Percentiles rank a stretch among this genome's conserved stretches.
phyloP scores from a whole-genome alignment of 1,140 invertebrate species.

The Telenomus remus region DNA sequence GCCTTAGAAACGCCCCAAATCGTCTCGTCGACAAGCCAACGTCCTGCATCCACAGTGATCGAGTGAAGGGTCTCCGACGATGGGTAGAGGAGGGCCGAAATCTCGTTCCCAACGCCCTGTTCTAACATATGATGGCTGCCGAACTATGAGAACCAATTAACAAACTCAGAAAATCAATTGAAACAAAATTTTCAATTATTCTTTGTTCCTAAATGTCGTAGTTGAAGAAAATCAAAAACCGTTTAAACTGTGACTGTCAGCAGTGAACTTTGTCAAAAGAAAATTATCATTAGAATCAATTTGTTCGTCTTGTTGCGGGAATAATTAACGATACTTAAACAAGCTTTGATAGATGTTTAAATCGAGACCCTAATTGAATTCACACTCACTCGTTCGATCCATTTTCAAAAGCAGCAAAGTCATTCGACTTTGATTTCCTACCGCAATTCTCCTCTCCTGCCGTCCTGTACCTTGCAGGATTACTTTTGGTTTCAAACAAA shows the following conservation, averaged over 20 bases:
- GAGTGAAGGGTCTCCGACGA: conserved; percentile 63
- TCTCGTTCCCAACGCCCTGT: conserved; percentile 62
- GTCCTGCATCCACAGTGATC: conserved; percentile 56
- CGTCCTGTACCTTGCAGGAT: conserved; percentile 25
- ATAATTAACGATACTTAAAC: conserved; percentile 71
- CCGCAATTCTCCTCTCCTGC: conserved; percentile 46
- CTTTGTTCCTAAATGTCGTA: background rate
- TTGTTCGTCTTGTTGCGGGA: conserved; percentile 67
- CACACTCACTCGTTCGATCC: conserved; percentile 70
- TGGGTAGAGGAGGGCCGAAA: conserved; percentile 59
- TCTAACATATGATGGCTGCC: conserved; percentile 54
- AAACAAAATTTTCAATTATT: background rate
- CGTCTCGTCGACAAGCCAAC: conserved; percentile 64
- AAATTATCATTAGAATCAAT: conserved; percentile 47
- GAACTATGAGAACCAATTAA: conserved; percentile 49
- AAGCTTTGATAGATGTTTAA: conserved; percentile 68
- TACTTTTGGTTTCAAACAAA: conserved; percentile 30
- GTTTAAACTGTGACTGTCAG: no score
- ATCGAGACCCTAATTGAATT: conserved; percentile 73
- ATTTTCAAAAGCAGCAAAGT: conserved; percentile 69
- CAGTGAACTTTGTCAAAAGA: background rate
- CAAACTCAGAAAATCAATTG: conserved; percentile 24
- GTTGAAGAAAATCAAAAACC: no score
- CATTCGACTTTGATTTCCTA: conserved; percentile 73
- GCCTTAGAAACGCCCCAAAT: conserved; percentile 66